Conservation (phyloP, 2,888 invertebrate species). For the Cataglyphis albicans region DNA sequence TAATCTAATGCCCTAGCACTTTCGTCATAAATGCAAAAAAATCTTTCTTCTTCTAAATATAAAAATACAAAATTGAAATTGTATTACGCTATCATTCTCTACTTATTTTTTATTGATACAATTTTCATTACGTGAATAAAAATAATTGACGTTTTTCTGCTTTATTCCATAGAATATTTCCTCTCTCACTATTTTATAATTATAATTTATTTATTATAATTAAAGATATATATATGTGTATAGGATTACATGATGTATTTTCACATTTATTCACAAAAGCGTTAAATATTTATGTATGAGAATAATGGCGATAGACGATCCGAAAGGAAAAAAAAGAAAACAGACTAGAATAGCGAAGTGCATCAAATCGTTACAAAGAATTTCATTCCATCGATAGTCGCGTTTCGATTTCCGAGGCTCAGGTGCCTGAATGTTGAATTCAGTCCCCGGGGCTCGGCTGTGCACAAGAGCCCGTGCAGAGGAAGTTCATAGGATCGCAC, state of each 20-base stretch:
- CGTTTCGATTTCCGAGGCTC: conserved; percentile 68
- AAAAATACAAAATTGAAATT: neutral
- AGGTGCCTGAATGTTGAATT: conserved; percentile 60
- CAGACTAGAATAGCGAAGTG: conserved; percentile 14
- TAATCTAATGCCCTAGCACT: conserved; percentile 11
- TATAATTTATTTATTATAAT: neutral
- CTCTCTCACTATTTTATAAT: neutral
- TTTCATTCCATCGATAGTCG: conserved; percentile 64
- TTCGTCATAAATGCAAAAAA: neutral
- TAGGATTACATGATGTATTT: neutral
- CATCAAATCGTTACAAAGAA: conserved; percentile 46
- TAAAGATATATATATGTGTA: neutral
- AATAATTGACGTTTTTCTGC: neutral
- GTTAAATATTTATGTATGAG: conserved; percentile 26
- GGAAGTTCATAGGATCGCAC: conserved; percentile 64
- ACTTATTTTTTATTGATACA: neutral
- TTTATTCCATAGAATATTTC: neutral
- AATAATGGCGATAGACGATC: conserved; percentile 41
- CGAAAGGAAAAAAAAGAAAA: conserved; percentile 20
- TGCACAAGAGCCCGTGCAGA: conserved; percentile 16
- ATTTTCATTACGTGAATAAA: neutral
- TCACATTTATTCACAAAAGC: neutral
- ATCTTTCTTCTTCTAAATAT: neutral
- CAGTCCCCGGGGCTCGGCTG: conserved; percentile 31
- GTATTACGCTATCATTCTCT: neutral